Evolutionary conservation across 2,113 vertebrate species (phyloP).

Genomic region (Muntiacus reevesi): DNA sequence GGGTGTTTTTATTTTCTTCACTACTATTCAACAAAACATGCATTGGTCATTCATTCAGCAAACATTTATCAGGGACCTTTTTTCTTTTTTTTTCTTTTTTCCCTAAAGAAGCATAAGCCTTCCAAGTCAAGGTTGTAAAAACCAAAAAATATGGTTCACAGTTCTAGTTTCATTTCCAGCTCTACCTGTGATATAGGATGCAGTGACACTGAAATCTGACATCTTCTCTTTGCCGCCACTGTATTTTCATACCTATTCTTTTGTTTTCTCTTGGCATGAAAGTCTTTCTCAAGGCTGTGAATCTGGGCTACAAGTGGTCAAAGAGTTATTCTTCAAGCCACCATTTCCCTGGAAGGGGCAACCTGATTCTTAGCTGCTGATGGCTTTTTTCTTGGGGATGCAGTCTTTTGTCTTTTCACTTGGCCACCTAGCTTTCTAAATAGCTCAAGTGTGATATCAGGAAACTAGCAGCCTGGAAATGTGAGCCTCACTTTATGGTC

Average conservation of each 20-base stretch:
- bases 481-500: not conserved
- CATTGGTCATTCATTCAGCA: not conserved
- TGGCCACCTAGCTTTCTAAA: constrained; percentile 1
- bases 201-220: not conserved
- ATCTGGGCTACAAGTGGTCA: not conserved
- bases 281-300: not conserved
- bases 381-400: not conserved
- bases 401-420: not conserved
- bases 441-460: not conserved
- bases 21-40: not conserved
- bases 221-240: not conserved
- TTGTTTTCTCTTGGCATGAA: not conserved
- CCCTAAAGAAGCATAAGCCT: not conserved
- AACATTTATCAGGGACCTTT: not conserved
- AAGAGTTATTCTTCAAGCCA: not conserved
- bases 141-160: not conserved
- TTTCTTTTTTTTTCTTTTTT: not conserved
- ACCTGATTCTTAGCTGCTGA: not conserved
- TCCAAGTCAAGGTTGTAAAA: not conserved
- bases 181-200: not conserved
- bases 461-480: not conserved
- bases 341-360: not conserved
- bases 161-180: not conserved
- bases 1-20: not conserved
- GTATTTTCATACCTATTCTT: not conserved